These are phyloP conservation scores for Tribolium freemani DNA, from an alignment of 2,888 invertebrate species.

Conservation along the genomic window DNA sequence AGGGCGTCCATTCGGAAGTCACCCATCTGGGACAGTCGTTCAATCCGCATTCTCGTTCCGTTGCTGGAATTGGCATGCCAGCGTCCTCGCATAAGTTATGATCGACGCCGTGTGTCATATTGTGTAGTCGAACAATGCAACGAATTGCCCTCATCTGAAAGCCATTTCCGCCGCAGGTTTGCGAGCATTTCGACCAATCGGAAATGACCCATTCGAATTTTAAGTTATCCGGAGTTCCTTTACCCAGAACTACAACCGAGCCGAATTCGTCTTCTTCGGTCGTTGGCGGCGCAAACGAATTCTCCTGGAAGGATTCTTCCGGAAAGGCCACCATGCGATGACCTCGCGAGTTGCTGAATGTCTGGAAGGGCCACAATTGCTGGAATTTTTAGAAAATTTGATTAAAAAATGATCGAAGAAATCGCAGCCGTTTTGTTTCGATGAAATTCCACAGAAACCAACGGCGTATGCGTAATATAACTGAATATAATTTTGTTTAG, in stretches of 20 bases:
- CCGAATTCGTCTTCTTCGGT: slow-evolving; percentile 56
- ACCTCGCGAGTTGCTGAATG: slow-evolving; percentile 78
- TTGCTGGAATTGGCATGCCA: slow-evolving; percentile 76
- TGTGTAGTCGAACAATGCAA: slow-evolving; percentile 77
- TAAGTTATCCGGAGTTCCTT: slow-evolving; percentile 68
- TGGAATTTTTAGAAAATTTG: slow-evolving; percentile 66
- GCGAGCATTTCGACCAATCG: slow-evolving; percentile 90
- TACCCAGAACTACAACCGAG: slow-evolving; percentile 62
- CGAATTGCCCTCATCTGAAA: slow-evolving; percentile 79
- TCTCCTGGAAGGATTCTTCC: slow-evolving; percentile 65
- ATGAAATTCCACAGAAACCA: neutral
- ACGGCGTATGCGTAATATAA: neutral
- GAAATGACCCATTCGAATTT: slow-evolving; percentile 85
- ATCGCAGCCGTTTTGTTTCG: too few relatives aligned
- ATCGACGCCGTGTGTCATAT: slow-evolving; percentile 74
- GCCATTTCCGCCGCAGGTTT: slow-evolving; percentile 85
- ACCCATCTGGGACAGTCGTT: slow-evolving; percentile 83
- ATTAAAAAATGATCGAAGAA: neutral
- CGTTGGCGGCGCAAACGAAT: slow-evolving; percentile 64
- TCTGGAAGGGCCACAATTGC: slow-evolving; percentile 89
- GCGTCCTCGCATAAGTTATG: slow-evolving; percentile 79
- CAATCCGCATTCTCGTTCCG: slow-evolving; percentile 76
- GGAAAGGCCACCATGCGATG: slow-evolving; percentile 75
- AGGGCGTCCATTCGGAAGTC: slow-evolving; percentile 79
- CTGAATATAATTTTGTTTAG: slow-evolving; percentile 6